These are phyloP conservation scores for Aphaenogaster rudis DNA, from an alignment of 1,140 invertebrate genomes.

Conservation along the genomic window DNA sequence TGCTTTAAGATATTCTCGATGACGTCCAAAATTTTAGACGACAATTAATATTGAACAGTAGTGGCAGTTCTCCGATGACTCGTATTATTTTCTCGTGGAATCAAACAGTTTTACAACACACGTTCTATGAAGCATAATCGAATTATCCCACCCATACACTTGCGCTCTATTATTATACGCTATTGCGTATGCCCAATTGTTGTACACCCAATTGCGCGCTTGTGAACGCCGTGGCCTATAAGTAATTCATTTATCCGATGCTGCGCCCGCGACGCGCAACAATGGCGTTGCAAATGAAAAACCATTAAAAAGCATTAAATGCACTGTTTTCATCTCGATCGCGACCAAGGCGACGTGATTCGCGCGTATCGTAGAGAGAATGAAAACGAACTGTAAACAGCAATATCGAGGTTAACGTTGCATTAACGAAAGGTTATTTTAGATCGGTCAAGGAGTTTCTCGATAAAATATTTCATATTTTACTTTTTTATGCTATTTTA, in stretches of 20 bases:
- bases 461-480: neutral
- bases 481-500: neutral
- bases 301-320: constrained; percentile 56
- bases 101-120: constrained; percentile 17
- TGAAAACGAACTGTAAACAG: neutral
- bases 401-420: neutral
- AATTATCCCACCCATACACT: constrained; percentile 41
- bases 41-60: neutral
- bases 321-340: constrained; percentile 1
- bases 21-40: neutral
- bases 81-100: constrained; percentile 30
- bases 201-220: constrained; percentile 45
- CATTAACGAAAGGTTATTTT: neutral
- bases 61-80: neutral
- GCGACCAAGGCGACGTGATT: constrained; percentile 8
- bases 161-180: constrained; percentile 1
- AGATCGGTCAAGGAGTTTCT: neutral
- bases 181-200: constrained; percentile 28
- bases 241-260: constrained; percentile 51
- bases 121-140: constrained; percentile 30
- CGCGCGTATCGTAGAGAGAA: neutral
- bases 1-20: constrained; percentile 24
- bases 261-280: constrained; percentile 15
- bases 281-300: constrained; percentile 51
- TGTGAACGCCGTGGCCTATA: constrained; percentile 43